These are phyloP conservation scores for Zaprionus lineosus DNA, from an alignment of 2,888 invertebrate species.

Conservation along the genomic window DNA sequence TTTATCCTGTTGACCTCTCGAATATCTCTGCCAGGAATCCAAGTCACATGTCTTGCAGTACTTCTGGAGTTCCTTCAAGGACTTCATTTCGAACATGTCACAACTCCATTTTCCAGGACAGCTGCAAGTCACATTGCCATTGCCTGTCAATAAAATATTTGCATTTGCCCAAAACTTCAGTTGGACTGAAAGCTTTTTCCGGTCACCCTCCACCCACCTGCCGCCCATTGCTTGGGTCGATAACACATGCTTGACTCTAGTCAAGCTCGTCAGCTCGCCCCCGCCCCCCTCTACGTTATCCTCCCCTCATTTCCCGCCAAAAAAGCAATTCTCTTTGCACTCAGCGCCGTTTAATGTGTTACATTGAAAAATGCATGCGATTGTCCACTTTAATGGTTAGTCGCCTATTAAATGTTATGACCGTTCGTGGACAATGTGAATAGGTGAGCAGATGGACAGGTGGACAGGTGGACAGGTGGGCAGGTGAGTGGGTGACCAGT, in stretches of 20 bases:
- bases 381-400: conserved; percentile 46
- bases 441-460: no score
- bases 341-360: conserved; percentile 47
- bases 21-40: no score
- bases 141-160: conserved; percentile 67
- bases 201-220: conserved; percentile 42
- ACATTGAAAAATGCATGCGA: conserved; percentile 68
- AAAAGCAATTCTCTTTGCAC: background rate
- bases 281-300: background rate
- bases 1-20: no score
- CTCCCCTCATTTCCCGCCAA: conserved; percentile 3
- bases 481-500: no score
- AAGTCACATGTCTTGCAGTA: no score
- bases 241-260: conserved; percentile 30
- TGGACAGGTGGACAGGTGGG: no score
- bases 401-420: conserved; percentile 55
- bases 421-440: no score
- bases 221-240: conserved; percentile 35
- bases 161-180: conserved; percentile 62
- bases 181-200: no score
- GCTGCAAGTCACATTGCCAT: conserved; percentile 61
- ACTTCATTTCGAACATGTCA: no score
- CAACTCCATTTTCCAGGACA: conserved; percentile 40
- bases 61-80: no score
- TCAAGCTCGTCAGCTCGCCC: background rate